phyloP scores from a whole-genome alignment of 2,888 invertebrate species.

The Uropetala carovei region DNA sequence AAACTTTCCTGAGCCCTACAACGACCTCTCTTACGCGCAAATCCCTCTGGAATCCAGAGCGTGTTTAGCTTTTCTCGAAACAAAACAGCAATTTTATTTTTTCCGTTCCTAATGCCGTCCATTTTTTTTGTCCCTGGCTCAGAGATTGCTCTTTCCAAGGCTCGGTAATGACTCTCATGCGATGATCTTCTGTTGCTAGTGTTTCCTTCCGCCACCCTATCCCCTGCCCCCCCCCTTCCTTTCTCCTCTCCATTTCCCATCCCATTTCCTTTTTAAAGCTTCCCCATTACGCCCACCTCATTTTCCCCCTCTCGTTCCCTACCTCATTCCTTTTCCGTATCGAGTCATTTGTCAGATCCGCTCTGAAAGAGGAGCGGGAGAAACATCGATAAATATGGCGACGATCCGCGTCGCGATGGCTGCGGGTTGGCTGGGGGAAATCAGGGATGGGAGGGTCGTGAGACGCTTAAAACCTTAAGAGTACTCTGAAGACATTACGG shows the following conservation, averaged over 20 bases:
- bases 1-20: not conserved
- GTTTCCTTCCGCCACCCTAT: not conserved
- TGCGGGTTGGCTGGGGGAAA: not conserved
- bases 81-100: not conserved
- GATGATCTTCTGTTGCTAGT: slow-evolving; percentile 15
- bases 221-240: too few species aligned
- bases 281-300: slow-evolving; percentile 1
- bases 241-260: not conserved
- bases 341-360: slow-evolving; percentile 32
- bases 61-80: not conserved
- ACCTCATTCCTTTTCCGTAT: not conserved
- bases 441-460: too few species aligned
- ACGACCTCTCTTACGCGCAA: not conserved
- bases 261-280: not conserved
- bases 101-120: not conserved
- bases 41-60: not conserved
- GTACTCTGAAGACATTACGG: slow-evolving; percentile 8
- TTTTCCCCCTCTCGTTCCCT: not conserved
- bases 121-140: slow-evolving; percentile 13
- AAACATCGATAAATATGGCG: not conserved
- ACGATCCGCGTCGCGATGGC: not conserved
- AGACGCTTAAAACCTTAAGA: not conserved
- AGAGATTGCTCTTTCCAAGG: slow-evolving; percentile 58
- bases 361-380: not conserved
- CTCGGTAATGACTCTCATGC: slow-evolving; percentile 56